A percentile compares a stretch with the other conserved stretches of the same genome.
phyloP scores from a whole-genome alignment of 92 coral and sea anemone species.

The Micromussa lordhowensis region DNA sequence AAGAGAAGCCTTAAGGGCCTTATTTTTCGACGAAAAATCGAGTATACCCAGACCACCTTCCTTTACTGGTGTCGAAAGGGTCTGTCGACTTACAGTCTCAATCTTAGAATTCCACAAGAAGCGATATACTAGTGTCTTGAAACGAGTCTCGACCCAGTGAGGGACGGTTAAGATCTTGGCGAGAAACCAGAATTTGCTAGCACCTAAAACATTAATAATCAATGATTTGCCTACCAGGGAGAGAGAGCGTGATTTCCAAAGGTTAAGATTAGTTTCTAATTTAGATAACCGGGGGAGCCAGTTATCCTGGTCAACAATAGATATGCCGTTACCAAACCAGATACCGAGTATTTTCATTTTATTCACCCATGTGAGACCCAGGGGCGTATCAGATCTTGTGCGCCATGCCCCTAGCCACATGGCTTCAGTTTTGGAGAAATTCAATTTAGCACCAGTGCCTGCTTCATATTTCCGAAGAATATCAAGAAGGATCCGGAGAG shows the following conservation, averaged over 20 bases:
- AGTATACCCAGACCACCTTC: no score
- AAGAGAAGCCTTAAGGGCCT: no score
- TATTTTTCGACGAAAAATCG: no score
- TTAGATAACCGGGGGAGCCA: conserved; percentile 2
- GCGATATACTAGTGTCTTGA: not conserved
- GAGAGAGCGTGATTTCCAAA: conserved; percentile 49
- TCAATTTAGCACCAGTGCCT: conserved; percentile 38
- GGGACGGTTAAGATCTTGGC: conserved; percentile 12
- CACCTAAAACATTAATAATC: not conserved
- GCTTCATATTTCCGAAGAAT: not conserved
- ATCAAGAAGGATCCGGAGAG: not conserved
- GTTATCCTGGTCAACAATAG: not conserved
- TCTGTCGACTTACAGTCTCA: no score
- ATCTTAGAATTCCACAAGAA: not conserved
- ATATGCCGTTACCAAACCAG: not conserved
- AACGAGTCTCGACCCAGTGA: not conserved
- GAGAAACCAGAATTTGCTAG: not conserved
- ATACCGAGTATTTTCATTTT: conserved; percentile 28
- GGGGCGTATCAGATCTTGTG: not conserved
- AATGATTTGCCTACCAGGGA: conserved; percentile 39
- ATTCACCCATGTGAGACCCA: conserved; percentile 27
- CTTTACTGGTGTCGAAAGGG: no score
- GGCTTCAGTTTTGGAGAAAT: conserved; percentile 36
- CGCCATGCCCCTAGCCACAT: conserved; percentile 48
- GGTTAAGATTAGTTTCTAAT: not conserved